These are phyloP conservation scores for Climacteris rufus DNA, from an alignment of 2,113 vertebrate species.

Conservation along the genomic window DNA sequence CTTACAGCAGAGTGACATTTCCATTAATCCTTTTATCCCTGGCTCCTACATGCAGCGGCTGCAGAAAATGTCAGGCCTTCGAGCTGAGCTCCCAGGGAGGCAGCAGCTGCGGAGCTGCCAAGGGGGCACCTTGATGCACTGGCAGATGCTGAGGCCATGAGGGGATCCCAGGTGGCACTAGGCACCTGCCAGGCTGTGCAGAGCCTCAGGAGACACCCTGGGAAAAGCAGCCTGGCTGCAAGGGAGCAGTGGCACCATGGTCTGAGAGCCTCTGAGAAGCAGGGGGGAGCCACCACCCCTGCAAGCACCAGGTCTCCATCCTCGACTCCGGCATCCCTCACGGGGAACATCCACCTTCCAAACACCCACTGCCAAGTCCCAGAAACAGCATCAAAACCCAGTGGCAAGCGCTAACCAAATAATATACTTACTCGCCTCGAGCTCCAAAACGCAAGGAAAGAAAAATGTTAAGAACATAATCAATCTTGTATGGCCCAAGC, in stretches of 20 bases:
- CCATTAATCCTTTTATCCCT: constrained; percentile 16
- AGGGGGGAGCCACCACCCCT: background rate
- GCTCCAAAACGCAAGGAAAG: constrained; percentile 35
- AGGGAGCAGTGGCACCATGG: accelerated
- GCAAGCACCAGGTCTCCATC: background rate
- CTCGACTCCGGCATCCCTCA: accelerated
- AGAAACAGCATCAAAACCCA: background rate
- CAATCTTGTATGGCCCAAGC: constrained; percentile 31
- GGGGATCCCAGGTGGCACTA: background rate
- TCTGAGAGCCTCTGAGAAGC: background rate
- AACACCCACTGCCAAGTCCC: background rate
- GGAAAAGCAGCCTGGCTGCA: background rate
- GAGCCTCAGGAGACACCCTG: background rate
- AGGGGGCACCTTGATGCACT: background rate
- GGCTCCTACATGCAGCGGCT: background rate
- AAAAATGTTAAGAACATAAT: constrained; percentile 43
- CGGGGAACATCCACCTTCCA: background rate
- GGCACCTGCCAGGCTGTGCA: background rate
- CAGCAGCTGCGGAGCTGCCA: background rate
- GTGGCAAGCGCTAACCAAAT: background rate
- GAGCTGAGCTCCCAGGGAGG: background rate
- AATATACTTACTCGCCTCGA: background rate
- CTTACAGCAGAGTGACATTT: background rate
- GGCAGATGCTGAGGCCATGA: background rate
- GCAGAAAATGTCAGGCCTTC: background rate